A percentile compares a stretch with the other conserved stretches of the same genome.
Evolutionary conservation across 2,888 invertebrate species (phyloP).

Genomic region (Sphaerophoria rueppellii): DNA sequence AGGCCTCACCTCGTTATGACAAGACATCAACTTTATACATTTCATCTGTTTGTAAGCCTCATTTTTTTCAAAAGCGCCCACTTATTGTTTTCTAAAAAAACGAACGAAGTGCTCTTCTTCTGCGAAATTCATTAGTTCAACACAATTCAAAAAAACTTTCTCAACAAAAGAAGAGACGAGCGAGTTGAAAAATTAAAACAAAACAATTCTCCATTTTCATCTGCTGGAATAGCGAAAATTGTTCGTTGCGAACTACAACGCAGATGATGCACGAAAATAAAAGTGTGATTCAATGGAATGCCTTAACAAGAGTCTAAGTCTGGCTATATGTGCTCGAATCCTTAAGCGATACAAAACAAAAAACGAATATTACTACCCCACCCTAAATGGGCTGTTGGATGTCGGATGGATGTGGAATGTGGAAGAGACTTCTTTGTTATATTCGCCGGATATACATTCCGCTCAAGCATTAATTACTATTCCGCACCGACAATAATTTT

Average conservation of each 20-base stretch:
- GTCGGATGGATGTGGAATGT: neutral
- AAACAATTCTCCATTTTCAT: conserved; percentile 22
- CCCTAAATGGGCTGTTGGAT: conserved; percentile 5
- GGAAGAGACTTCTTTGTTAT: conserved; percentile 48
- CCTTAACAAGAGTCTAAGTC: conserved; percentile 20
- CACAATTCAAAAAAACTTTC: conserved; percentile 18
- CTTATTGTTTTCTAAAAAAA: conserved; percentile 21
- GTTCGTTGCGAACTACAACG: neutral
- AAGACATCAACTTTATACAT: neutral
- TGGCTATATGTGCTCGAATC: conserved; percentile 3
- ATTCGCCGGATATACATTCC: conserved; percentile 70
- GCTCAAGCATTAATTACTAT: conserved; percentile 64
- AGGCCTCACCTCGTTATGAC: neutral
- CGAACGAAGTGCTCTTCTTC: conserved; percentile 24
- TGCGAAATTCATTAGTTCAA: conserved; percentile 24
- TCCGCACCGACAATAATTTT: conserved; percentile 66
- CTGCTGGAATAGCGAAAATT: conserved; percentile 26
- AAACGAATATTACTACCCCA: conserved; percentile 21
- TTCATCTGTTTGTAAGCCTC: neutral
- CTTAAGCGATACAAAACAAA: conserved; percentile 40
- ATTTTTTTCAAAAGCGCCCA: neutral
- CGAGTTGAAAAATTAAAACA: neutral
- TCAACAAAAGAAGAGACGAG: conserved; percentile 8
- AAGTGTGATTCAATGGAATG: conserved; percentile 61
- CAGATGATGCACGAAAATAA: conserved; percentile 54